phyloP scores from a whole-genome alignment of 1,140 invertebrate genomes.

The Ceratina japonica region DNA sequence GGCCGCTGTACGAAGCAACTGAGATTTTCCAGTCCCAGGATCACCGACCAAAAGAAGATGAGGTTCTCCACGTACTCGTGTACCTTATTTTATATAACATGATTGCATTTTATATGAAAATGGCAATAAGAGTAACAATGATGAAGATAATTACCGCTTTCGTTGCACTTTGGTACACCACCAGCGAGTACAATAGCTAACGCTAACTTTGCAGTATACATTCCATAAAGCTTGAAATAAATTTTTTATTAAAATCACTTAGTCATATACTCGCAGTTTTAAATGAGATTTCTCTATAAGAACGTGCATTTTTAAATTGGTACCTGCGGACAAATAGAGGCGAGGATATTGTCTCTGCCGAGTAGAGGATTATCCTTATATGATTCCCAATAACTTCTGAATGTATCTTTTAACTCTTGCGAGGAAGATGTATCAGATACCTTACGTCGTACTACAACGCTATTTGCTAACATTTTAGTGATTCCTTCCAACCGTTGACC shows the following conservation, averaged over 20 bases:
- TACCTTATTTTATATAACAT: constrained; percentile 60
- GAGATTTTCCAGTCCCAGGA: constrained; percentile 95
- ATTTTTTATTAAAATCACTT: neutral
- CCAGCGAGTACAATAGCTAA: constrained; percentile 87
- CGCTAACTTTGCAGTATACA: constrained; percentile 93
- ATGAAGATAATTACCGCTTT: constrained; percentile 72
- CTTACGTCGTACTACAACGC: constrained; percentile 71
- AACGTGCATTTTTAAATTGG: neutral
- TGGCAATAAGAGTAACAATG: neutral
- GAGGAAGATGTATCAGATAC: constrained; percentile 69
- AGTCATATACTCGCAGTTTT: neutral
- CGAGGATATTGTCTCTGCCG: constrained; percentile 89
- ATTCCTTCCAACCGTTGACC: constrained; percentile 83
- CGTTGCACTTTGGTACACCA: constrained; percentile 82
- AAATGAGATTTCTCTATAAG: neutral
- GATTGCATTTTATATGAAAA: constrained; percentile 28
- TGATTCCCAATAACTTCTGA: constrained; percentile 87
- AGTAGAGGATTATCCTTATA: constrained; percentile 83
- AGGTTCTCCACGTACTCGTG: constrained; percentile 85
- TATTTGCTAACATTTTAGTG: constrained; percentile 73
- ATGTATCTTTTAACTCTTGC: constrained; percentile 85
- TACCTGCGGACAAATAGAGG: constrained; percentile 92
- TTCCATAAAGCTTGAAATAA: constrained; percentile 88
- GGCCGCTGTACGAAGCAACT: constrained; percentile 89
- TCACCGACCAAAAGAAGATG: constrained; percentile 94